These are phyloP conservation scores for Capitella teleta DNA, from an alignment of 1,140 invertebrate genomes.

Conservation along the genomic window DNA sequence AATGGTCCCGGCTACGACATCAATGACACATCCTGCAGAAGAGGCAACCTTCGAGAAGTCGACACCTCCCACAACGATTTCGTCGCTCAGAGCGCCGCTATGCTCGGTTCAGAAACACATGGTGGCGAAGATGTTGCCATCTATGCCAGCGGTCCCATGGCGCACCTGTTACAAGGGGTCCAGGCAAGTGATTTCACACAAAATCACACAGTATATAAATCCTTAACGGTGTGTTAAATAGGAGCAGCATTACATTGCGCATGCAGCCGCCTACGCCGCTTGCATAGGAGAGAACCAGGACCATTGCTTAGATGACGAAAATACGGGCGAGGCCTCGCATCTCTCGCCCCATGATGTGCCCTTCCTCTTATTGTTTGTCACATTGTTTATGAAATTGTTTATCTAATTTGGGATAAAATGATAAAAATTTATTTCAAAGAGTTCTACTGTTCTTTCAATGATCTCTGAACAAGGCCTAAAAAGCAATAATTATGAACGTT, in stretches of 20 bases:
- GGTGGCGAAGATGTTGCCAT: slow-evolving; percentile 39
- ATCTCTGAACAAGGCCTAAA: no score
- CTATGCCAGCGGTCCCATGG: slow-evolving; percentile 59
- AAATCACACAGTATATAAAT: no score
- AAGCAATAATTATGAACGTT: no score
- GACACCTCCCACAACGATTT: slow-evolving; percentile 20
- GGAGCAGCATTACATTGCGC: slow-evolving; percentile 83
- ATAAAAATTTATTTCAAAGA: no score
- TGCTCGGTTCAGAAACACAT: slow-evolving; percentile 45
- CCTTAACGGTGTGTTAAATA: no score
- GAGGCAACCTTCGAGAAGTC: slow-evolving; percentile 1
- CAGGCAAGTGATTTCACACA: slow-evolving; percentile 86
- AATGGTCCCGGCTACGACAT: slow-evolving; percentile 32
- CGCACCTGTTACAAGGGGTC: slow-evolving; percentile 76
- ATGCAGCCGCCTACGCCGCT: slow-evolving; percentile 57
- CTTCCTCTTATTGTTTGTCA: no score
- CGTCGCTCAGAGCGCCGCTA: slow-evolving; percentile 42
- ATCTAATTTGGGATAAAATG: no score
- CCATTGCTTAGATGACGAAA: no score
- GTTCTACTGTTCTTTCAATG: no score
- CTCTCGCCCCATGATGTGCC: no score
- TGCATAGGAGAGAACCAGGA: slow-evolving; percentile 43
- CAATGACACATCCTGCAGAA: slow-evolving; percentile 1
- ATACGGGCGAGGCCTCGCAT: no score
- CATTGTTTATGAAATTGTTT: no score